These are phyloP conservation scores for Erethizon dorsatum DNA, from an alignment of 2,797 vertebrate species.

Conservation along the genomic window DNA sequence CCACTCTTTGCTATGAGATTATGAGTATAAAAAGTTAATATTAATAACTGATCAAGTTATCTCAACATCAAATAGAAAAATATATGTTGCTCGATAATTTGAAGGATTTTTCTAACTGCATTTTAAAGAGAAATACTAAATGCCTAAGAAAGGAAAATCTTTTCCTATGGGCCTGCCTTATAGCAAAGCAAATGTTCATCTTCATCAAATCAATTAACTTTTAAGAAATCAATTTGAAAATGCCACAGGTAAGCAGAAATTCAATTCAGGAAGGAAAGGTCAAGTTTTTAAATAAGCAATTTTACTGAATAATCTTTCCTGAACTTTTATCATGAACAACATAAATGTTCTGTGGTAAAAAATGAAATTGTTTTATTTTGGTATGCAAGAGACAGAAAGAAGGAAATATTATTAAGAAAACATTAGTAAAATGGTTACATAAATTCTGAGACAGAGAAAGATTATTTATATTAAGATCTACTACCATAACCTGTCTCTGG, in stretches of 20 bases:
- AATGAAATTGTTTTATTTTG: not conserved
- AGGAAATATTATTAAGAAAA: conserved; percentile 35
- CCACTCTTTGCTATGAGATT: not conserved
- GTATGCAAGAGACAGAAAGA: not conserved
- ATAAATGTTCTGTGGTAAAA: not conserved
- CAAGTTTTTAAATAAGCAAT: conserved; percentile 58
- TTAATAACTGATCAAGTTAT: not conserved
- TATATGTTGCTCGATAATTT: not conserved
- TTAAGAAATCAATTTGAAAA: conserved; percentile 67
- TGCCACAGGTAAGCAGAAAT: conserved; percentile 61
- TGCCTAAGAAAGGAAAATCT: not conserved
- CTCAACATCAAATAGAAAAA: not conserved
- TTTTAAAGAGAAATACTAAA: conserved; percentile 52
- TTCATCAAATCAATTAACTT: conserved; percentile 70
- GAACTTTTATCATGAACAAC: conserved; percentile 43
- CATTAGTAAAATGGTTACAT: not conserved
- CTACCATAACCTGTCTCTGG: not conserved
- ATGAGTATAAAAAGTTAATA: not conserved
- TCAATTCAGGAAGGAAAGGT: conserved; percentile 67
- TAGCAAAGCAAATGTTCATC: conserved; percentile 51
- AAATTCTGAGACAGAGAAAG: conserved; percentile 10
- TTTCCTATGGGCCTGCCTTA: not conserved
- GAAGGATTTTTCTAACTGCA: not conserved
- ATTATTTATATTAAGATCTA: not conserved
- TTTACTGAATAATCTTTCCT: conserved; percentile 59